Base-by-base conservation (phyloP, 2,888 invertebrate genomes). In the Sarcophaga rosellei region DNA sequence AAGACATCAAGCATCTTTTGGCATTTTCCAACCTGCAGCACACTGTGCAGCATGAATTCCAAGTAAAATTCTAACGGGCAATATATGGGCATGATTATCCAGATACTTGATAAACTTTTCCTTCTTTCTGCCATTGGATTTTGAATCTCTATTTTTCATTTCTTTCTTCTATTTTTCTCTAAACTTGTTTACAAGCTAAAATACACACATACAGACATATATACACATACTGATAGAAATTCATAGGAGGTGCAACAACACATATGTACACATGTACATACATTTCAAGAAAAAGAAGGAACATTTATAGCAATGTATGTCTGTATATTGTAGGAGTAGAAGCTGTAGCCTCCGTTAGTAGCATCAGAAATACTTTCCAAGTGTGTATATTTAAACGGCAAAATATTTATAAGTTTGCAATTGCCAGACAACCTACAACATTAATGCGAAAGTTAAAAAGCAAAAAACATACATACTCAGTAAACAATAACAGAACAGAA, bases 51-150 rank as follows among this genome's bases (percentile, higher is more conserved):
- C 12, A 63, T n/a, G 11, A 45, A 65, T 44, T 57, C 59, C 4
- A 53, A 47, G 10, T 5, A 68, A 21, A 44, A 25, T n/a, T 70
- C 62, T 65, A 79, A 84, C 69, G 63, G 74, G 69, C 79, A 75
- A 79, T 79, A 65, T 84, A 84, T 65, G 79, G 65, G 63, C 79
- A 79, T 75, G 70, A 72, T 76, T 75, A 79, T 79, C 65, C 66
- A 74, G 66, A 82, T 75, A 61, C 62, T 62, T 80, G 83, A 81
- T 84, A 84, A 86, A 86, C 69, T 86, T 86, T 79, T 53, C 53
- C 17, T 53, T 53, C 53, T 53, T 53, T 53, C 53, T 53, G 12
- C 17, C 17, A 17, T 53, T 80, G 35, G 44, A 66, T 69, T 74
- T 63, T 47, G 23, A 76, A 23, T 76, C 17, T 53, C 53, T 15